Percentiles rank a stretch among this genome's conserved stretches.
phyloP scores from a whole-genome alignment of 2,113 vertebrate species.

The Corythoichthys haematopterus region DNA sequence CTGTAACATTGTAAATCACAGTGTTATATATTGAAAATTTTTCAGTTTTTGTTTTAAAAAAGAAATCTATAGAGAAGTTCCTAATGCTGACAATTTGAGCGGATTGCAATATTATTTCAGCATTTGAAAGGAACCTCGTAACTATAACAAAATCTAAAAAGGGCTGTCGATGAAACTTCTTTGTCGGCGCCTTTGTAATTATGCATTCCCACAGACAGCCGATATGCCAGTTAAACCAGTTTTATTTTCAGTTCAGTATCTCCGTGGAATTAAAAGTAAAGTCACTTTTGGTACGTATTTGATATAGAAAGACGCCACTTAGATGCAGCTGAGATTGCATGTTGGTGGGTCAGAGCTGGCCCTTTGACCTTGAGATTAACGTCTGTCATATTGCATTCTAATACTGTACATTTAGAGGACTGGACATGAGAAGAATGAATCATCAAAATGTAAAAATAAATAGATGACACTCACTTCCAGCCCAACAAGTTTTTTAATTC shows the following conservation, averaged over 20 bases:
- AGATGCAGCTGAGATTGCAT: too few relatives aligned
- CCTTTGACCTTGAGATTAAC: too few relatives aligned
- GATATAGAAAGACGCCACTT: too few relatives aligned
- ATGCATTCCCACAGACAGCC: not conserved
- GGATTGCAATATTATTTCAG: not conserved
- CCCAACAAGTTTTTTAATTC: not conserved
- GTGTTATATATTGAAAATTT: not conserved
- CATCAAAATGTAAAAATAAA: not conserved
- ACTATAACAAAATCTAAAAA: not conserved
- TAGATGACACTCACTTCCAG: too few relatives aligned
- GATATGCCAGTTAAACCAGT: not conserved
- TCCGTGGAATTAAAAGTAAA: not conserved
- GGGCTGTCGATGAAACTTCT: not conserved
- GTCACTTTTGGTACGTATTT: too few relatives aligned
- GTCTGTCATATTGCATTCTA: not conserved
- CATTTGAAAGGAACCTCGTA: not conserved
- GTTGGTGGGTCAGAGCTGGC: too few relatives aligned
- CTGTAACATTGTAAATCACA: not conserved
- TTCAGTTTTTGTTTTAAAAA: not conserved
- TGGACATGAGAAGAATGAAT: not conserved
- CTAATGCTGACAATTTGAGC: not conserved
- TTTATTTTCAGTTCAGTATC: not conserved
- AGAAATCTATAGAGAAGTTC: not conserved
- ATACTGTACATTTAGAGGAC: not conserved
- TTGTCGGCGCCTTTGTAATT: too few relatives aligned